Evolutionary conservation across 2,797 vertebrate species (phyloP).

Genomic region (Sparidentex hasta): DNA sequence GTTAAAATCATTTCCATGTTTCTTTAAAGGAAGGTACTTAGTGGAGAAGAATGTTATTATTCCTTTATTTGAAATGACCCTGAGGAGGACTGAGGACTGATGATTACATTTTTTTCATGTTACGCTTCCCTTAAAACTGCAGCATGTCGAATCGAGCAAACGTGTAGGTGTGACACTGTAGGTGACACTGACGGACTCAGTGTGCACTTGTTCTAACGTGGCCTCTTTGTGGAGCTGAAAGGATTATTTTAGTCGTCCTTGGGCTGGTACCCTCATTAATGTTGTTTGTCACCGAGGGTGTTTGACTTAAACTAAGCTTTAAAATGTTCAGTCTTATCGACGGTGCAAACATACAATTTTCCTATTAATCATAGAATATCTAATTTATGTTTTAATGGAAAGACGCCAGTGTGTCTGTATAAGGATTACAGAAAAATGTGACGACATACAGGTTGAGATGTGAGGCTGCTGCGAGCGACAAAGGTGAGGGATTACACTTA

Average conservation of each 20-base stretch:
- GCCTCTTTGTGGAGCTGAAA: not conserved
- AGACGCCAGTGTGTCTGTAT: not conserved
- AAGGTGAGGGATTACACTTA: slow-evolving; percentile 1
- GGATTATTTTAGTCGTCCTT: not conserved
- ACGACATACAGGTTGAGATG: not conserved
- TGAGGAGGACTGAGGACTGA: not conserved
- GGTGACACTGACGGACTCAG: not conserved
- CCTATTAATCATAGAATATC: not conserved
- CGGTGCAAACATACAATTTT: not conserved
- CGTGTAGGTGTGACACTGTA: not conserved
- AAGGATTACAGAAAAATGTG: not conserved
- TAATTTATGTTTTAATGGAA: not conserved
- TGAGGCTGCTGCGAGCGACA: not conserved
- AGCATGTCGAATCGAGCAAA: not conserved
- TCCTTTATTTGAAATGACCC: not conserved
- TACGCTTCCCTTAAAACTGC: not conserved
- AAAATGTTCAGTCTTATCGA: not conserved
- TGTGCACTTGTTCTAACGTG: not conserved
- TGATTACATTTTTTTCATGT: not conserved
- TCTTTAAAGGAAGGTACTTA: not conserved
- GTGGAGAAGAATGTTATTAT: not conserved
- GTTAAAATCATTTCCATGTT: no score
- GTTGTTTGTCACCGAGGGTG: not conserved
- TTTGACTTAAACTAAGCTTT: not conserved
- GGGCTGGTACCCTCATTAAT: not conserved